phyloP scores from a whole-genome alignment of 2,797 vertebrate genomes.

The Sebastes alutus region DNA sequence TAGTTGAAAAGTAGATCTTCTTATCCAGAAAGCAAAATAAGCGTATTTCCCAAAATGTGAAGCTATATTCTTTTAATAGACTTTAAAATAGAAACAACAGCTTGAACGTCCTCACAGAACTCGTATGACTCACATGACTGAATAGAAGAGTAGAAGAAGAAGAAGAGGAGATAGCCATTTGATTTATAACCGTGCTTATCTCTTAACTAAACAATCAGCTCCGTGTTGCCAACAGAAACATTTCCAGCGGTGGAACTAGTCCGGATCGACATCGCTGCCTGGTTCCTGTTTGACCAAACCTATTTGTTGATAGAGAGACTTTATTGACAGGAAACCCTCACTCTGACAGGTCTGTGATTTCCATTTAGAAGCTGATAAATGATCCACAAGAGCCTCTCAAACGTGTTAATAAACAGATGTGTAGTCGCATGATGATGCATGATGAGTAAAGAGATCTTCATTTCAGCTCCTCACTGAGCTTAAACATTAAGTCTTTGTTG shows the following conservation, averaged over 20 bases:
- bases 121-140: neutral
- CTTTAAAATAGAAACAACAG: neutral
- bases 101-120: neutral
- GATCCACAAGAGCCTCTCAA: neutral
- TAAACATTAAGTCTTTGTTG: constrained; percentile 9
- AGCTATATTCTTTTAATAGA: neutral
- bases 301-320: neutral
- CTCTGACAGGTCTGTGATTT: constrained; percentile 10
- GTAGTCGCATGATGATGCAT: neutral
- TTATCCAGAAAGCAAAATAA: neutral
- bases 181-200: constrained; percentile 30
- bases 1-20: neutral
- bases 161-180: neutral
- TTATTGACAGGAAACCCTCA: neutral
- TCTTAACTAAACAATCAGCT: constrained; percentile 20
- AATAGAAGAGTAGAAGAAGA: neutral
- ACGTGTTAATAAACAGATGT: neutral
- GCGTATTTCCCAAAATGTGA: neutral
- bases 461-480: constrained; percentile 16
- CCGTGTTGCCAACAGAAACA: constrained; percentile 46
- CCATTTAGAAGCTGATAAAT: constrained; percentile 18
- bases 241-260: constrained; percentile 1
- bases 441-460: neutral
- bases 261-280: constrained; percentile 7
- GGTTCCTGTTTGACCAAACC: neutral